phyloP scores from a whole-genome alignment of 1,140 invertebrate genomes.

The Harlomillsia oculata region DNA sequence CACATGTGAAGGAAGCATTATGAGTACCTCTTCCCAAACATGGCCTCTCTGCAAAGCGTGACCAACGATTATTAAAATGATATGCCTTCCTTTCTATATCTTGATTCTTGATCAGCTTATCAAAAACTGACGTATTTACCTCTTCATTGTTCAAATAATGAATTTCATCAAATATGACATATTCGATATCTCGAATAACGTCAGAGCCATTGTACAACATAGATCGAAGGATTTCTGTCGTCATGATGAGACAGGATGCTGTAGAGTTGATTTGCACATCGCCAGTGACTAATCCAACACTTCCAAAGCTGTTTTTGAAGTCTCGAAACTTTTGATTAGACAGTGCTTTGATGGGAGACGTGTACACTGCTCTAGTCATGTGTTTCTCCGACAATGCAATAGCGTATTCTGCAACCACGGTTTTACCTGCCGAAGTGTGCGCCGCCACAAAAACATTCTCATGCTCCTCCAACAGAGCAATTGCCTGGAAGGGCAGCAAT shows the following conservation, averaged over 20 bases:
- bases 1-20: conserved; percentile 86
- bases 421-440: conserved; percentile 98
- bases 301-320: conserved; percentile 83
- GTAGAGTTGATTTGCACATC: conserved; percentile 92
- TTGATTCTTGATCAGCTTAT: conserved; percentile 1
- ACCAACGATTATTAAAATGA: conserved; percentile 3
- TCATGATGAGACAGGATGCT: conserved; percentile 96
- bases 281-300: conserved; percentile 89
- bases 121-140: conserved; percentile 42
- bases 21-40: conserved; percentile 98
- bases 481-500: conserved; percentile 54
- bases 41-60: conserved; percentile 67
- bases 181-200: conserved; percentile 89
- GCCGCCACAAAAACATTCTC: conserved; percentile 97
- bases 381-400: conserved; percentile 86
- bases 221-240: conserved; percentile 94
- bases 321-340: conserved; percentile 99
- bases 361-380: conserved; percentile 80
- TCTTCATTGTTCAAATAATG: conserved; percentile 98
- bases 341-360: conserved; percentile 97
- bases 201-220: conserved; percentile 96
- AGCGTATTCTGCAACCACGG: conserved; percentile 98
- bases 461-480: conserved; percentile 83
- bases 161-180: conserved; percentile 99
- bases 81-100: too few species aligned